phyloP scores from a whole-genome alignment of 2,113 vertebrate species.

The Seriola dumerili region DNA sequence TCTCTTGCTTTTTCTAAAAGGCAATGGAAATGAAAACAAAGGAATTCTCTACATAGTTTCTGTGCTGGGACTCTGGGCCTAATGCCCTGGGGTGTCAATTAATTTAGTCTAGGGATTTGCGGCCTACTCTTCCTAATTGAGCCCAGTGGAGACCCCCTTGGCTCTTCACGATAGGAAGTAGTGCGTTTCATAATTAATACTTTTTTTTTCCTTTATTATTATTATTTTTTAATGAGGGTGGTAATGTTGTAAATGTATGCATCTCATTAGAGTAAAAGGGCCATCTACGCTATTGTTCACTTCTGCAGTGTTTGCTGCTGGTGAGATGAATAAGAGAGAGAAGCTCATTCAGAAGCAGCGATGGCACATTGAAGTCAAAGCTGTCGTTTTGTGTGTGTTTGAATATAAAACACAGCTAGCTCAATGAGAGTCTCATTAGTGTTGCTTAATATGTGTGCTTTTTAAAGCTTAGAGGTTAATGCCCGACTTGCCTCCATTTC shows the following conservation, averaged over 20 bases:
- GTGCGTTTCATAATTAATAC: slow-evolving; percentile 86
- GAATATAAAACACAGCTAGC: slow-evolving; percentile 77
- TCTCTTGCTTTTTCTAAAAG: slow-evolving; percentile 76
- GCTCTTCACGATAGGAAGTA: slow-evolving; percentile 82
- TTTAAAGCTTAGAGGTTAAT: slow-evolving; percentile 86
- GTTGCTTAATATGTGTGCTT: slow-evolving; percentile 85
- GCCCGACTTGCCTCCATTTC: slow-evolving; percentile 79
- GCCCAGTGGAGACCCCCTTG: slow-evolving; percentile 85
- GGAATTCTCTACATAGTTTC: slow-evolving; percentile 77
- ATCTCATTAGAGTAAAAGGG: slow-evolving; percentile 80
- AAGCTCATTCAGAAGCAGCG: slow-evolving; percentile 65
- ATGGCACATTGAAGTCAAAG: slow-evolving; percentile 71
- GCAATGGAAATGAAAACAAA: slow-evolving; percentile 82
- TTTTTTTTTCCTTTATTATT: slow-evolving; percentile 79
- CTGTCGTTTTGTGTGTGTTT: slow-evolving; percentile 67
- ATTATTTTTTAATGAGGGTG: slow-evolving; percentile 86
- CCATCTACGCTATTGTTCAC: slow-evolving; percentile 77
- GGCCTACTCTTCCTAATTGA: slow-evolving; percentile 87
- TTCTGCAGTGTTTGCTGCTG: slow-evolving; percentile 58
- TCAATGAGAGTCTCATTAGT: slow-evolving; percentile 84
- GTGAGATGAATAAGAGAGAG: slow-evolving; percentile 71
- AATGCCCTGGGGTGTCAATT: slow-evolving; percentile 87
- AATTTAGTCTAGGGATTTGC: slow-evolving; percentile 88
- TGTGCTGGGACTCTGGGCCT: slow-evolving; percentile 77
- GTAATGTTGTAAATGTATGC: slow-evolving; percentile 84